Percentiles rank a stretch among this genome's conserved stretches.
phyloP scores from a whole-genome alignment of 2,797 vertebrate genomes.

The Gymnodraco acuticeps region DNA sequence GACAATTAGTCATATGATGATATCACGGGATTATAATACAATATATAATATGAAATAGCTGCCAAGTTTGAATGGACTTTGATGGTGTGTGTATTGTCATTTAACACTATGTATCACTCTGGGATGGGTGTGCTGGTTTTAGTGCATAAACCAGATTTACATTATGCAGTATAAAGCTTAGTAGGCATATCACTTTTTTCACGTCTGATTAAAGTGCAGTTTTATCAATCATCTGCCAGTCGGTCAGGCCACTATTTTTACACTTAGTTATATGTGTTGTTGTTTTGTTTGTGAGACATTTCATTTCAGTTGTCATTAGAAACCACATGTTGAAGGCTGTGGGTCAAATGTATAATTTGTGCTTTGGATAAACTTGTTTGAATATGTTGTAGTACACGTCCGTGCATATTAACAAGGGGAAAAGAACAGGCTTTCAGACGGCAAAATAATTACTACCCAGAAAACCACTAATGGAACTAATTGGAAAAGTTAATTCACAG shows the following conservation, averaged over 20 bases:
- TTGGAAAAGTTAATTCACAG: conserved; percentile 6
- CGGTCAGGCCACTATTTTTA: neutral
- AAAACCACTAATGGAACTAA: conserved; percentile 11
- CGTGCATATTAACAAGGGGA: neutral
- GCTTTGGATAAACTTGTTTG: neutral
- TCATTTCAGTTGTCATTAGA: conserved; percentile 4
- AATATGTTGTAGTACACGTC: neutral
- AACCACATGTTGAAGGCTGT: conserved; percentile 16
- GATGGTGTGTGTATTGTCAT: conserved; percentile 39
- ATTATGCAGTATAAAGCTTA: neutral
- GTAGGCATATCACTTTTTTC: neutral
- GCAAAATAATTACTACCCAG: neutral
- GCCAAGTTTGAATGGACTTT: conserved; percentile 48
- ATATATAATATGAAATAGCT: conserved; percentile 66
- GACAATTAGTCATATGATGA: conserved; percentile 75
- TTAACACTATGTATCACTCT: conserved; percentile 27
- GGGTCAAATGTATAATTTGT: conserved; percentile 25
- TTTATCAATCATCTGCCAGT: neutral
- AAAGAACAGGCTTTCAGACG: neutral
- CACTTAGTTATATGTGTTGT: neutral
- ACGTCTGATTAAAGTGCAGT: neutral
- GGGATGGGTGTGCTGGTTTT: conserved; percentile 9
- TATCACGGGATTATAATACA: conserved; percentile 64
- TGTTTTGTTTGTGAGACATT: neutral
- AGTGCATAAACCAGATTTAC: conserved; percentile 12